Evolutionary conservation across 2,113 vertebrate genomes (phyloP), one percentile per base, ranked within the genome.

Genomic region (Coptodon rendalli): DNA sequence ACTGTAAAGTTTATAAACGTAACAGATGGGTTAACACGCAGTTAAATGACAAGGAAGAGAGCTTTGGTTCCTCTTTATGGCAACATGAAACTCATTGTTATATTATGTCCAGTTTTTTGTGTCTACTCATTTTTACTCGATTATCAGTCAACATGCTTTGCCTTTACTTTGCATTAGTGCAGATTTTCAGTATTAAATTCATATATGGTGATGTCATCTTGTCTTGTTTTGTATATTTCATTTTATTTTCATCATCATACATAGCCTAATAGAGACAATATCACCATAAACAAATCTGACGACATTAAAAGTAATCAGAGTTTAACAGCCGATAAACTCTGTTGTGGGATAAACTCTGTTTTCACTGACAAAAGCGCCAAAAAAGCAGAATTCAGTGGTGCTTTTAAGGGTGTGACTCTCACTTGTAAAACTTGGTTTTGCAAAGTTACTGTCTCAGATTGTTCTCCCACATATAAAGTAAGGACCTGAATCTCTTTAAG

Each of bases 21-120:
- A 84, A 76, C 87, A 85, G 78, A 91, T 76, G 90, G 89, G 85
- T 90, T 87, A 89, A 86, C 82, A 83, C 34, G 45, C 87, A 63
- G 82, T 90, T 80, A 90, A 92, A 90, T 84, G 80, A 82, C 80
- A 14, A 87, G 50, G 57, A 27, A 27, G 40, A 87, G 89, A 59
- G 87, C 80, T 80, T 50, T 0, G 61, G 87, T 89, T 83, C 57
- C 57, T 79, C 31, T 82, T 89, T 84, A 86, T 85, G 59, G 31
- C 17, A 8, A 89, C 56, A 13, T 79, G 38, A 57, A 57, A 85
- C 27, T 45, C 22, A 56, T 34, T 22, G 63, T 82, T 86, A 43
- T 31, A 12, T 80, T 66, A 14, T 29, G 19, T 53, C 22, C 6
- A 14, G 36, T n/a, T 40, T 24, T 57, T 54, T 27, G 53, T 57